Conservation (phyloP, 2,113 vertebrate genomes). For the Hippocampus barbouri region DNA sequence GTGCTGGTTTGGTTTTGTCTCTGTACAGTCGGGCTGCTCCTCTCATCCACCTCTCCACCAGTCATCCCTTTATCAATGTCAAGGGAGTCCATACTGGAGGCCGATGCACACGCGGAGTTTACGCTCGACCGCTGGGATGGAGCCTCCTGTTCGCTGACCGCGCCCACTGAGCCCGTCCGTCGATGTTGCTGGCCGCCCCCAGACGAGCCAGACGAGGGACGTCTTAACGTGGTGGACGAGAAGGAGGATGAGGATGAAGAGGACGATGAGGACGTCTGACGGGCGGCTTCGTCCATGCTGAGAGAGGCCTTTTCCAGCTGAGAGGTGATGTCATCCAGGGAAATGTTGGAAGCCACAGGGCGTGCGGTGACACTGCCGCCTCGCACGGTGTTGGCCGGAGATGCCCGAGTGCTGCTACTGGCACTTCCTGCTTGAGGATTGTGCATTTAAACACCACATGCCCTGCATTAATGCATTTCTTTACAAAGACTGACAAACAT, state of each 20-base stretch:
- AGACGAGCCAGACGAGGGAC: constrained; percentile 65
- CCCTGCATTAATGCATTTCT: not conserved
- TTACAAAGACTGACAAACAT: not conserved
- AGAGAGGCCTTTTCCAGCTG: constrained; percentile 94
- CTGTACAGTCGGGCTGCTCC: constrained; percentile 31
- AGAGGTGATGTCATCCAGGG: constrained; percentile 95
- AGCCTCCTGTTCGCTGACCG: constrained; percentile 84
- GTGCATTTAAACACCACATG: not conserved
- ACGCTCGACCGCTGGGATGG: constrained; percentile 87
- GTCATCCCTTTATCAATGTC: constrained; percentile 85
- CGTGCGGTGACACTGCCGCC: constrained; percentile 69
- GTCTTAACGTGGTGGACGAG: constrained; percentile 67
- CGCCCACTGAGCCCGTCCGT: constrained; percentile 87
- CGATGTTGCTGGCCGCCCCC: constrained; percentile 79
- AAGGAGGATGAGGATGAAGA: constrained; percentile 66
- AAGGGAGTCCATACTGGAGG: constrained; percentile 95
- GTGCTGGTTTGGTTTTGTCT: constrained; percentile 78
- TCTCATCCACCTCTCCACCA: constrained; percentile 34
- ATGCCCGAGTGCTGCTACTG: constrained; percentile 80
- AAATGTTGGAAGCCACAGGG: constrained; percentile 81
- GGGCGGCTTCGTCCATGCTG: constrained; percentile 98
- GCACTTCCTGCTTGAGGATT: constrained; percentile 59
- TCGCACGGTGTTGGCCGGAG: constrained; percentile 82
- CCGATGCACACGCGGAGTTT: constrained; percentile 80
- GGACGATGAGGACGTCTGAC: constrained; percentile 80